Base-by-base conservation (phyloP, 2,797 vertebrate genomes). In the Bufotes viridis region DNA sequence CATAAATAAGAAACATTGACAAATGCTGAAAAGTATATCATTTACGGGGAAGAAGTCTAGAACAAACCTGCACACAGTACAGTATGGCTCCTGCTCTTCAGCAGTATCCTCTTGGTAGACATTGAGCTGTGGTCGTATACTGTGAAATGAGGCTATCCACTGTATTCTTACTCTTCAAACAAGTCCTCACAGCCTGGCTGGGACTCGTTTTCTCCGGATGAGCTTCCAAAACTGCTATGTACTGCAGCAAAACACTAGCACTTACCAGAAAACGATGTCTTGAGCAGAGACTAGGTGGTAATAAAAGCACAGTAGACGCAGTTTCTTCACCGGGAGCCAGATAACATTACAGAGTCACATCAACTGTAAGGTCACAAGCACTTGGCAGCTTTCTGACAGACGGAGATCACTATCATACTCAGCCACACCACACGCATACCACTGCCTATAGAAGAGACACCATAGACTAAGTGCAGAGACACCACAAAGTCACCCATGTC, bases 261-360 rank as follows among this genome's bases (percentile, higher is more conserved):
- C 72, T 72, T 51, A 51, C 72, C 72, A 74, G 72, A 74, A 49
- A 49, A 22, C 18, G 1, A 18, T 7, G 18, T 74, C 72, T 74
- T 51, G 72, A 74, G 34, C 49, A 29, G 57, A 7, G 34, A 65
- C 57, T 12, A 20, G 58, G 57, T 34, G n/a, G 55, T 20, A 17
- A 29, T 53, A 61, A 78, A 85, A 53, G 55, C 26, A 34, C 74
- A 65, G 20, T 26, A n/a, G 20, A 42, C 34, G 42, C 24, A 70
- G 63, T 22, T 69, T 86, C 75, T 79, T 34, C 34, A 80, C 13
- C 42, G 80, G 80, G 78, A 49, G 61, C 0, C 53, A 81, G 63
- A 87, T 87, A 72, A 87, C 17, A 86, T 86, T 86, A 69, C 76
- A 72, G 26, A 81, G 57, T 78, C 58, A 24, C 61, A 75, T 65